Evolutionary conservation across 2,113 vertebrate genomes (phyloP).

Genomic region (Manacus vitellinus): DNA sequence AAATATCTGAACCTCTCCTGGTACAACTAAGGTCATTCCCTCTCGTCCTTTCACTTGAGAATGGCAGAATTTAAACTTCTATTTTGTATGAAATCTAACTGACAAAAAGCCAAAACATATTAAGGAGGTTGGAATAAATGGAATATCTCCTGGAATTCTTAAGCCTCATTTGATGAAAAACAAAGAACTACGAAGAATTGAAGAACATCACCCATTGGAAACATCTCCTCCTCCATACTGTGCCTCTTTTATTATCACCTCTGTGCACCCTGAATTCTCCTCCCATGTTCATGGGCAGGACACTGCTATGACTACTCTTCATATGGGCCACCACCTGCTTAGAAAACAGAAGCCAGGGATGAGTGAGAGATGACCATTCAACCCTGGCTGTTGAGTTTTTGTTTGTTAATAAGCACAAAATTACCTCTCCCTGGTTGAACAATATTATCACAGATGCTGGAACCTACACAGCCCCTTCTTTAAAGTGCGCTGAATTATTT

Average conservation of each 20-base stretch:
- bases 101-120: background rate
- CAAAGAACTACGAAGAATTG: background rate
- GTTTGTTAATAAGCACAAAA: background rate
- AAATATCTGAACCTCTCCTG: background rate
- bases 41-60: background rate
- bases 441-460: background rate
- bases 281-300: fast-evolving
- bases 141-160: background rate
- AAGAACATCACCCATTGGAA: background rate
- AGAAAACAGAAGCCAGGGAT: background rate
- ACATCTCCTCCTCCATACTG: background rate
- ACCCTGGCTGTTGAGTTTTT: background rate
- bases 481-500: background rate
- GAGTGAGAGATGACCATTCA: background rate
- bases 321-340: background rate
- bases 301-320: background rate
- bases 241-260: background rate
- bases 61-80: background rate
- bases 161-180: background rate
- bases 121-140: background rate
- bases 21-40: background rate
- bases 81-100: background rate
- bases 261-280: background rate
- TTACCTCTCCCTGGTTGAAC: background rate
- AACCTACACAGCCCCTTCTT: background rate